phyloP scores from a whole-genome alignment of 2,888 invertebrate genomes.

The Drosophila anomelani region DNA sequence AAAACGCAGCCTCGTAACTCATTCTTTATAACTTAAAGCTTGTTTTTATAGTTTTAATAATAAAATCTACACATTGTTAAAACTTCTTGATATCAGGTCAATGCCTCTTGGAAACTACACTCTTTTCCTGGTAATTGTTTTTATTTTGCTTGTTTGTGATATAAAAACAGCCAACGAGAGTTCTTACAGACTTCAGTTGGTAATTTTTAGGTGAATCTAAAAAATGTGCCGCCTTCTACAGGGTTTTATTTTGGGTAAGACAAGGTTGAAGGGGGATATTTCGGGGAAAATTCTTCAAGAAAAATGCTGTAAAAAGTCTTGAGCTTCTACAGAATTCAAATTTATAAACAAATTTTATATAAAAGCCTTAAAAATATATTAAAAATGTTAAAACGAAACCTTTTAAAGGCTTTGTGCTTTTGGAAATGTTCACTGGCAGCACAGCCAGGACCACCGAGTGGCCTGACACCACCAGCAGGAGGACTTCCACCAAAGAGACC shows the following conservation, averaged over 20 bases:
- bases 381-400: not conserved
- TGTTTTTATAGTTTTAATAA: not conserved
- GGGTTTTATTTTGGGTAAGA: not conserved
- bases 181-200: not conserved
- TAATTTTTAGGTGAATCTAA: not conserved
- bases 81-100: not conserved
- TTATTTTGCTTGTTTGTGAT: not conserved
- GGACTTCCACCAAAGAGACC: not conserved
- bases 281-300: not conserved
- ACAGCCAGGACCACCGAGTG: constrained; percentile 10
- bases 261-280: not conserved
- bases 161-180: not conserved
- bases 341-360: not conserved
- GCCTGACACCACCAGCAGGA: not conserved
- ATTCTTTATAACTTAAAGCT: no score
- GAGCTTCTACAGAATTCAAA: no score
- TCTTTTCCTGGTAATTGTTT: constrained; percentile 7
- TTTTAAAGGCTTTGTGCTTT: constrained; percentile 21
- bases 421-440: not conserved
- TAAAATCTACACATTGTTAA: not conserved
- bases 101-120: not conserved
- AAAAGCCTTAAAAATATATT: not conserved
- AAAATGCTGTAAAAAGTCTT: not conserved
- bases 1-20: no score
- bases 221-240: not conserved